Base-by-base conservation (phyloP, 2,113 vertebrate species). In the Bothrops jararaca region DNA sequence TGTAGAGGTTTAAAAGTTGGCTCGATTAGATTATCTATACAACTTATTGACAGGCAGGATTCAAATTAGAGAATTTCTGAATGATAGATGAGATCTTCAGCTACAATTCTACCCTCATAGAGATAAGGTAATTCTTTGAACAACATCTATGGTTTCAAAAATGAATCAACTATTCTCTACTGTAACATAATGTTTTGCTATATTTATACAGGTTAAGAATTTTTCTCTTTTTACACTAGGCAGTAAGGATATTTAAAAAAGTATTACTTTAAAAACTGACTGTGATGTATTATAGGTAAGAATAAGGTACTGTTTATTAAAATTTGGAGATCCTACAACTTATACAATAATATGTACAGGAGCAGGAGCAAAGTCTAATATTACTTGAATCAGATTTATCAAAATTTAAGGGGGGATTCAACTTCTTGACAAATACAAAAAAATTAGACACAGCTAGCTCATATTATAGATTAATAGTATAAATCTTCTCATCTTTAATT, bases 181-280 rank as follows among this genome's bases (percentile, higher is more conserved):
- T 39, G 1, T 54, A 29, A 50, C 92, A 26, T 50, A 90, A 80
- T 74, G 57, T 0, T 24, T 80, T 6, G 92, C 20, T 60, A 91
- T 0, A 0, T 53, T 39, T 89, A 69, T 89, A 95, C 91, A n/a
- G 52, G 22, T 64, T 85, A 60, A n/a, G 8, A 88, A 48, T 56
- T 88, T n/a, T 8, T 64, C 58, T 54, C 86, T 85, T 60, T 42
- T 52, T 53, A 91, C 12, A 45, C n/a, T 90, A 90, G 50, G 12
- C 86, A 50, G 34, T 88, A 89, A 85, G 87, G 45, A 8, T 57
- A 53, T 11, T n/a, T 9, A 23, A 85, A 94, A 95, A 94, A 54
- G 85, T 90, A 91, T 91, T 2, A 57, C 0, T 0, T 23, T 23
- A 48, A 80, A 48, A n/a, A 20, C 13, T 56, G 34, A 53, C 95